Percentiles rank a stretch among this genome's conserved stretches.
These are phyloP conservation scores for Tenthredo distinguenda DNA, from an alignment of 2,888 invertebrate species.

Conservation along the genomic window DNA sequence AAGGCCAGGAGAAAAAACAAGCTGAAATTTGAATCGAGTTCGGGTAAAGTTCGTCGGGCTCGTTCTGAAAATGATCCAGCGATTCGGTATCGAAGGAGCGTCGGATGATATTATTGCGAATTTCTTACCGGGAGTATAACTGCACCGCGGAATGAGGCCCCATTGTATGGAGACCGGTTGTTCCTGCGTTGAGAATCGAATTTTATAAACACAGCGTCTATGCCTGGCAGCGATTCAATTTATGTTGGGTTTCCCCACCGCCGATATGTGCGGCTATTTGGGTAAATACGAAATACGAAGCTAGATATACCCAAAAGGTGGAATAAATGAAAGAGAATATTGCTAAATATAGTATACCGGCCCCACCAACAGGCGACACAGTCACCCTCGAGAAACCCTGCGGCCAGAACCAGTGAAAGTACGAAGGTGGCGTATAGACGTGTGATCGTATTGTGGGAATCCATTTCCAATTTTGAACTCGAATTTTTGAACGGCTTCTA, in stretches of 20 bases:
- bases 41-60: background rate
- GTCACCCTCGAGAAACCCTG: slow-evolving; percentile 41
- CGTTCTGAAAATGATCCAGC: too few relatives aligned
- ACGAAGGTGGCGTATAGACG: background rate
- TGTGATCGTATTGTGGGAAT: background rate
- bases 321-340: background rate
- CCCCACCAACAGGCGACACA: background rate
- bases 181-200: background rate
- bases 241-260: slow-evolving; percentile 27
- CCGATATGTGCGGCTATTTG: background rate
- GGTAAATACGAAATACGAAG: background rate
- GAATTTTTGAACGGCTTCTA: slow-evolving; percentile 3
- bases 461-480: slow-evolving; percentile 2
- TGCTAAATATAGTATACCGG: slow-evolving; percentile 25
- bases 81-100: too few relatives aligned
- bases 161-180: slow-evolving; percentile 6
- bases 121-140: slow-evolving; percentile 27
- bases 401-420: slow-evolving; percentile 31
- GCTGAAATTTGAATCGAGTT: slow-evolving; percentile 6
- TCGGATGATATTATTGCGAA: background rate
- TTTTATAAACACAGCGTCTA: slow-evolving; percentile 8
- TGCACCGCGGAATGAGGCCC: background rate
- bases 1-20: slow-evolving; percentile 18
- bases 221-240: slow-evolving; percentile 24
- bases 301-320: background rate